Evolutionary conservation across 1,140 invertebrate genomes (phyloP).

Genomic region (Drosophila watanabei): DNA sequence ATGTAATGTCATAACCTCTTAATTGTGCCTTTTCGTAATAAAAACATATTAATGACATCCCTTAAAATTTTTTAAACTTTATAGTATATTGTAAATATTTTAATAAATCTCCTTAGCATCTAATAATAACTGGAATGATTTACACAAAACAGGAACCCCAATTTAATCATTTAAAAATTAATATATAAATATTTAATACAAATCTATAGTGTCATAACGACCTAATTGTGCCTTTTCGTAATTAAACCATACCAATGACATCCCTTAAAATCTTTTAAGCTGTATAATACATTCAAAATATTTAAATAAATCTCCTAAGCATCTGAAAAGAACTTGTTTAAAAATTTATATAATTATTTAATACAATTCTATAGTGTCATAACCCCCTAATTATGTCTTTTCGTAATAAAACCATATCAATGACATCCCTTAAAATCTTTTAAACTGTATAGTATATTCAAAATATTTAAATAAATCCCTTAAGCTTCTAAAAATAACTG

Average conservation of each 20-base stretch:
- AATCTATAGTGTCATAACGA: neutral
- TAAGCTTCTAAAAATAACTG: neutral
- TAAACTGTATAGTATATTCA: neutral
- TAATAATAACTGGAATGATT: neutral
- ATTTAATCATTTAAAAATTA: no score
- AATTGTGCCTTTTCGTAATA: neutral
- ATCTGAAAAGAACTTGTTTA: neutral
- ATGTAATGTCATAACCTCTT: neutral
- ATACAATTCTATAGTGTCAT: neutral
- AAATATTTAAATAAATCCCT: neutral
- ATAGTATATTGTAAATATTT: neutral
- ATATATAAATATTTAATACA: no score
- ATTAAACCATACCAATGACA: neutral
- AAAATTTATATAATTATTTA: no score
- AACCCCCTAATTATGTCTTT: neutral
- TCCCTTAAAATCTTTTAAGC: no score
- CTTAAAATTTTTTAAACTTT: no score
- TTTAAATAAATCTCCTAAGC: neutral
- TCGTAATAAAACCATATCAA: neutral
- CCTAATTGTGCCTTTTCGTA: neutral
- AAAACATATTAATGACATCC: neutral
- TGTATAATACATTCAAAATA: neutral
- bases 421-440: no score
- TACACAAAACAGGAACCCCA: no score
- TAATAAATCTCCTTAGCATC: neutral